Base-by-base conservation (phyloP, 2,113 vertebrate species). In the Rhynchomys soricoides region DNA sequence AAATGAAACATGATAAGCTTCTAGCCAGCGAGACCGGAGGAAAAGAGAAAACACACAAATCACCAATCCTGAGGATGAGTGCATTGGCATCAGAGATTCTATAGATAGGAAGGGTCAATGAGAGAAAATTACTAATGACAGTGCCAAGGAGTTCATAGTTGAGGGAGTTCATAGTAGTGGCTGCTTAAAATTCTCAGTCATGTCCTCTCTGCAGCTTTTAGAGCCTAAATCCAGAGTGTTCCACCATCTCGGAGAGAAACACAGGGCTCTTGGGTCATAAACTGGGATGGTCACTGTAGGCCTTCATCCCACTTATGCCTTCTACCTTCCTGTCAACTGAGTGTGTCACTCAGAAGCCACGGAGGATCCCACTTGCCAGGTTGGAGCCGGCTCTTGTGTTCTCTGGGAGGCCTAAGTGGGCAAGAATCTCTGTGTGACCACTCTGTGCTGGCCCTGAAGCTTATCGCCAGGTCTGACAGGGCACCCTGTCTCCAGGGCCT, bases 1-100 rank as follows among this genome's bases (percentile, higher is more conserved):
- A 26, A n/a, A 86, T 40, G 83, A 75, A 83, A 92, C 90, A 43
- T 62, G 48, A 89, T 90, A 68, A 97, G 70, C n/a, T 5, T 85
- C 17, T 48, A 64, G 9, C 34, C 57, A 70, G 17, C 66, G 83
- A 70, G 40, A 92, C 48, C 7, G 34, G 50, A 34, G 29, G 24
- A 21, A 52, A 34, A 52, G 37, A 86, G 24, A 64, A 43, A 24
- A 85, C 24, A 82, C 22, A 83, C 24, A 83, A 4, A 43, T 83
- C 19, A 31, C 26, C 19, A 57, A 13, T 81, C 16, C 55, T 66
- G 13, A 24, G n/a, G 91, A 86, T n/a, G 13, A 89, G 17, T 68
- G 71, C 48, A 34, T 5, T 19, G 40, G 81, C 15, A 64, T 74
- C 13, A 34, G 10, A 73, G 78, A 92, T 16, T 77, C 40, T 62